Conservation (phyloP, 2,113 vertebrate genomes). For the Microtus oregoni region DNA sequence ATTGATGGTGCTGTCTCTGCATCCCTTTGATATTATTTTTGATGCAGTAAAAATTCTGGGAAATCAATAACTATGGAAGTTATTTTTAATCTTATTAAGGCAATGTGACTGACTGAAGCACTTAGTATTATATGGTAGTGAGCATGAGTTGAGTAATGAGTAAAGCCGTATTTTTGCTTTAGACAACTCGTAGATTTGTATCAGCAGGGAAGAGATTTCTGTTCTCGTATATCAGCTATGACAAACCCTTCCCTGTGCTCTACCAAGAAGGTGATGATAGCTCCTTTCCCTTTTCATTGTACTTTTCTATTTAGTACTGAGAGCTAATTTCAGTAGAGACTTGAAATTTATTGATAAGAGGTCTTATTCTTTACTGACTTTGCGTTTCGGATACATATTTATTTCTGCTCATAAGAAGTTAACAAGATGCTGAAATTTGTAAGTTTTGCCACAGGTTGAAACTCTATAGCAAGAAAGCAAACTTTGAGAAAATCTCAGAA, state of each 20-base stretch:
- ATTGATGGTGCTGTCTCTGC: not conserved
- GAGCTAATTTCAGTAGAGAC: conserved; percentile 21
- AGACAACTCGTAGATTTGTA: not conserved
- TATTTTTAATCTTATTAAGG: conserved; percentile 9
- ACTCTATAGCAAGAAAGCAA: not conserved
- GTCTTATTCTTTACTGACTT: conserved; percentile 42
- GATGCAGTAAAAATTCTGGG: not conserved
- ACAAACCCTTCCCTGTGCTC: not conserved
- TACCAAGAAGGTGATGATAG: not conserved
- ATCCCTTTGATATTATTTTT: not conserved
- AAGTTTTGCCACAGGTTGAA: not conserved
- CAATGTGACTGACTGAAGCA: conserved; percentile 27
- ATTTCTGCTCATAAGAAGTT: not conserved
- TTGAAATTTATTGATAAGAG: conserved; percentile 40
- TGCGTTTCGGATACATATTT: not conserved
- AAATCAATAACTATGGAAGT: not conserved
- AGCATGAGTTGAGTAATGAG: not conserved
- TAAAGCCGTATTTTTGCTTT: not conserved
- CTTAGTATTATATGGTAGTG: not conserved
- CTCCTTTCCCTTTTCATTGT: not conserved
- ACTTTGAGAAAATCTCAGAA: conserved; percentile 57
- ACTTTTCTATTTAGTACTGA: conserved; percentile 11
- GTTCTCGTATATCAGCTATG: not conserved
- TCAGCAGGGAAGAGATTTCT: not conserved
- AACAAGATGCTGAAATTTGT: not conserved